Evolutionary conservation across 2,888 invertebrate genomes (phyloP).

Genomic region (Protula sp.): DNA sequence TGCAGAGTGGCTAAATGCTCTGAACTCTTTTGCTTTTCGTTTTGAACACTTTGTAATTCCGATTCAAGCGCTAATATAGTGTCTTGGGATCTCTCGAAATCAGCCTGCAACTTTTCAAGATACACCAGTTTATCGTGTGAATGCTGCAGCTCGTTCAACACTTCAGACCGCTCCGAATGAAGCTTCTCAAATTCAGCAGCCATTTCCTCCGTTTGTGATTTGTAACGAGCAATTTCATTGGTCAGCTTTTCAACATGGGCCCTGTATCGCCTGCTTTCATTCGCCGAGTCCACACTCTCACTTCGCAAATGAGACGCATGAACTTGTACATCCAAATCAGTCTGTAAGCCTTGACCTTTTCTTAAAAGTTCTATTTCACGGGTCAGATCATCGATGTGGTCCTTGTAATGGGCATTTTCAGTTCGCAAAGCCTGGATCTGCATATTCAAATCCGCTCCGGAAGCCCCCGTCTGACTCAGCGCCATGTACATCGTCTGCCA

Average conservation of each 20-base stretch:
- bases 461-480: constrained; percentile 10
- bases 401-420: not conserved
- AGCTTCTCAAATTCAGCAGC: too few relatives aligned
- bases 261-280: too few relatives aligned
- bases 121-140: not conserved
- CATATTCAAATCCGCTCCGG: not conserved
- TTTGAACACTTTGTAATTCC: not conserved
- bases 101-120: not conserved
- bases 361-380: too few relatives aligned
- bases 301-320: too few relatives aligned
- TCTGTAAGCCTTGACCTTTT: too few relatives aligned
- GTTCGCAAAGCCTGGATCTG: not conserved
- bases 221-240: too few relatives aligned
- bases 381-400: not conserved
- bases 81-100: not conserved
- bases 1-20: not conserved
- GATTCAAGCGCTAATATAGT: not conserved
- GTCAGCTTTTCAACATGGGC: too few relatives aligned
- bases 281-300: too few relatives aligned
- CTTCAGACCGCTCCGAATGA: not conserved
- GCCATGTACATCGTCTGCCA: constrained; percentile 21
- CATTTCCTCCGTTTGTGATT: too few relatives aligned
- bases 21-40: not conserved
- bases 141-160: not conserved
- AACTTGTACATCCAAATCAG: too few relatives aligned